Conservation (phyloP, 2,888 invertebrate genomes). For the Allophyes oxyacanthae region DNA sequence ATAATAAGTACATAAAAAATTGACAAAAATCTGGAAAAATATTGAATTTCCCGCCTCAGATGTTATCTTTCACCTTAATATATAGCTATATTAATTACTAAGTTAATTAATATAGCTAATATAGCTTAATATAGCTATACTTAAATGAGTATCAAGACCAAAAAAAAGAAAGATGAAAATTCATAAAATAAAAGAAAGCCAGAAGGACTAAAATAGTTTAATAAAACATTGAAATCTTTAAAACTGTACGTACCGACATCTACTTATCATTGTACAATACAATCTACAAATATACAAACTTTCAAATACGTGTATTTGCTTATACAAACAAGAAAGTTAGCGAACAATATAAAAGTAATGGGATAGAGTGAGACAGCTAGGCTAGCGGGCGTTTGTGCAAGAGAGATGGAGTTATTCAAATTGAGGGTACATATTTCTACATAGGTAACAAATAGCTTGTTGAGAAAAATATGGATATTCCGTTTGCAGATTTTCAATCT, state of each 20-base stretch:
- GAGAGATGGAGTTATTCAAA: slow-evolving; percentile 85
- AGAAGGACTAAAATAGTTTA: slow-evolving; percentile 38
- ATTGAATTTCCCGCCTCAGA: too few relatives aligned
- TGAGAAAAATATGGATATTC: slow-evolving; percentile 83
- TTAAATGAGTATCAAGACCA: too few relatives aligned
- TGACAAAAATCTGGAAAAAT: too few relatives aligned
- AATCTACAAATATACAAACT: slow-evolving; percentile 88
- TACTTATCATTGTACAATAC: slow-evolving; percentile 83
- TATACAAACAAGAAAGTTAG: slow-evolving; percentile 90
- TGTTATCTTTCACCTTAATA: too few relatives aligned
- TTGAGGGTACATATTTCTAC: slow-evolving; percentile 89
- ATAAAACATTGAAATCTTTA: slow-evolving; percentile 61
- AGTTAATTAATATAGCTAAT: too few relatives aligned
- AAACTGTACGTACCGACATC: slow-evolving; percentile 63
- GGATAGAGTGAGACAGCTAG: slow-evolving; percentile 79
- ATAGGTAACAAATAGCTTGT: slow-evolving; percentile 88
- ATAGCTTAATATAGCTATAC: too few relatives aligned
- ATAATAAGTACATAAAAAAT: too few relatives aligned
- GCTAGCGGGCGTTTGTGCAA: slow-evolving; percentile 64
- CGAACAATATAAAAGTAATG: slow-evolving; percentile 90
- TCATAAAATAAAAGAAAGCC: slow-evolving; percentile 27
- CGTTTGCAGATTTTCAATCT: slow-evolving; percentile 56
- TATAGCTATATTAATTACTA: too few relatives aligned
- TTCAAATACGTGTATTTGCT: slow-evolving; percentile 89
- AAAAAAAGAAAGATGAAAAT: not conserved